Evolutionary conservation across 2,113 vertebrate species (phyloP).

Genomic region (Callaeas wilsoni): DNA sequence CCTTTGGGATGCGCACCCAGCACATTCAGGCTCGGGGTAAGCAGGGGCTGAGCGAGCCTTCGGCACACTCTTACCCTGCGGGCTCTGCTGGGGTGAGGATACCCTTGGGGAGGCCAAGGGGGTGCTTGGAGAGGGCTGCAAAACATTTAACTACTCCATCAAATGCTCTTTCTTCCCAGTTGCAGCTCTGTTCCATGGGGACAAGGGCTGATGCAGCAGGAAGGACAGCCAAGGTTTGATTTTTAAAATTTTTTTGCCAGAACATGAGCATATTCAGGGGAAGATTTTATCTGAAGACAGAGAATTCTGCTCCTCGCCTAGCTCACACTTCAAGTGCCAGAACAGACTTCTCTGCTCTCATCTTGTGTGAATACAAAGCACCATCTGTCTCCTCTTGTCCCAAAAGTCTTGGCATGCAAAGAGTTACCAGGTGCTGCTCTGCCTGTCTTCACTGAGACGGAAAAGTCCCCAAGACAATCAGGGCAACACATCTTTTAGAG

Average conservation of each 20-base stretch:
- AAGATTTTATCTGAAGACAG: not conserved
- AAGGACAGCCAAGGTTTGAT: not conserved
- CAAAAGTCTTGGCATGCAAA: not conserved
- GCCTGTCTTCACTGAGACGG: not conserved
- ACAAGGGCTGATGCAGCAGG: not conserved
- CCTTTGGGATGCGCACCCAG: not conserved
- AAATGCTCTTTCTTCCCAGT: not conserved
- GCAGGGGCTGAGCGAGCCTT: not conserved
- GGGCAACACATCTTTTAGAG: not conserved
- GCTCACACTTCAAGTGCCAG: constrained; percentile 5
- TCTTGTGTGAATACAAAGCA: constrained; percentile 3
- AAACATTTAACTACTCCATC: not conserved
- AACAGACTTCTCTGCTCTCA: not conserved
- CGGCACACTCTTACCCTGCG: accelerated
- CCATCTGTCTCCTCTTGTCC: constrained; percentile 43
- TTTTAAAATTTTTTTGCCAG: not conserved
- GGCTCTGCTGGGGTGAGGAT: not conserved
- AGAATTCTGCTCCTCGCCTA: not conserved
- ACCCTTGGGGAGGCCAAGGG: not conserved
- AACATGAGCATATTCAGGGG: not conserved
- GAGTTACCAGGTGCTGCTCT: constrained; percentile 36
- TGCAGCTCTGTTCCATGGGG: not conserved
- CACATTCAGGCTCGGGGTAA: accelerated
- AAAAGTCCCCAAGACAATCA: not conserved
- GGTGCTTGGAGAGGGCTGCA: not conserved